Evolutionary conservation across 2,888 invertebrate species (phyloP), one percentile per base, ranked within the genome.

Genomic region (Hirtodrosophila cameraria): DNA sequence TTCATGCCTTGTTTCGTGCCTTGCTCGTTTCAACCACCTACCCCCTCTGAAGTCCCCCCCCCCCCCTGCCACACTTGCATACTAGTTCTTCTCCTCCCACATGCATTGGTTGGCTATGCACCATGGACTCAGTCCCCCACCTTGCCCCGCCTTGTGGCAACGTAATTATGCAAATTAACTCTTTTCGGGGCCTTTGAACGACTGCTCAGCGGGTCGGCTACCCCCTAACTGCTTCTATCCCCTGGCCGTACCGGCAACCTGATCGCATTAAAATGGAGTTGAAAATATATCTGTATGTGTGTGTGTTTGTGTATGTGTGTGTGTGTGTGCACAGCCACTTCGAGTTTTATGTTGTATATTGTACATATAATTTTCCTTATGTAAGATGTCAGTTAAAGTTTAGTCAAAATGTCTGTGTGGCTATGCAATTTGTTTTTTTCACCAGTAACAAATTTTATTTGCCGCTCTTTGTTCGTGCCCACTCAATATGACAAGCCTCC

Each of bases 121-220:
- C 55, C 80, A 65, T 58, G 79, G 75, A 50, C 35, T 60, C 58
- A 42, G 41, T 23, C 8, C 31, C 12, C 18, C 36, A 12, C 48
- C 18, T 9, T 9, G n/a, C 35, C 25, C 31, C 36, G 39, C 39
- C 46, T 45, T 38, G 48, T 53, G 43, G 59, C 55, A 64, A 74
- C 61, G 81, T 78, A 82, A 82, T 82, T 82, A 82, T 82, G 87
- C 66, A 82, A 82, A 82, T 82, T 82, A 85, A 87, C 79, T 87
- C 76, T 85, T 86, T 85, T 75, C 62, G 80, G 87, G 82, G 85
- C 86, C 86, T 79, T 68, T 79, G 72, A 75, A 75, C 59, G 62
- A 30, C 60, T 55, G 76, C 86, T 83, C 86, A 83, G 67, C 86
- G 84, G 73, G 65, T 54, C 35, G 72, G 61, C 54, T 48, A 13